A percentile compares a stretch with the other conserved stretches of the same genome.
Conservation (phyloP, 2,797 vertebrate genomes). For the Babyrousa celebensis region DNA sequence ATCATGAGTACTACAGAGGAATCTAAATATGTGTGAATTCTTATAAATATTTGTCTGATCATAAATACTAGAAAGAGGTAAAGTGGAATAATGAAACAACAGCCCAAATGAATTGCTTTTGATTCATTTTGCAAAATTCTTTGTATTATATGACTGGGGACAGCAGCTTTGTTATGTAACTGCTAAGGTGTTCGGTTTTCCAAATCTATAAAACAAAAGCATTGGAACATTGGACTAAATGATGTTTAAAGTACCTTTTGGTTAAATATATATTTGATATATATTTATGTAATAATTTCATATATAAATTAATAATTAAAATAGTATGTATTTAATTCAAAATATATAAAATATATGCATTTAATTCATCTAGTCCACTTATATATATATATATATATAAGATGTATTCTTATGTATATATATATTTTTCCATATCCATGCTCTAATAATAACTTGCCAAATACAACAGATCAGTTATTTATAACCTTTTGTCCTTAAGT, state of each 20-base stretch:
- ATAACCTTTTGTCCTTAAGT: background rate
- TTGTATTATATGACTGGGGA: background rate
- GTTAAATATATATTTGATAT: background rate
- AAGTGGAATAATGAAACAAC: constrained; percentile 42
- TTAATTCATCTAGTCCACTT: background rate
- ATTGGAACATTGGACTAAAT: background rate
- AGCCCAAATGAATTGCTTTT: background rate
- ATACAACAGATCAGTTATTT: background rate
- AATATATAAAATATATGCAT: background rate
- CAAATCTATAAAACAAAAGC: background rate
- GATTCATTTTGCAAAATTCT: background rate
- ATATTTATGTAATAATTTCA: background rate
- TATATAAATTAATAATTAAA: background rate
- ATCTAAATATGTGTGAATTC: background rate
- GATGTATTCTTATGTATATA: background rate
- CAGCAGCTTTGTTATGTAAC: background rate
- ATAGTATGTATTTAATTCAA: background rate
- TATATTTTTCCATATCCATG: background rate
- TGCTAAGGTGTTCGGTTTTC: background rate
- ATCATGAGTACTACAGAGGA: background rate
- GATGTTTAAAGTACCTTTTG: background rate
- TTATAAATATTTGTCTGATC: background rate
- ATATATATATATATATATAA: background rate
- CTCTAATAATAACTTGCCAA: constrained; percentile 31
- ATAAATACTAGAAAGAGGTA: background rate